These are phyloP conservation scores for Hyla sarda DNA, from an alignment of 2,113 vertebrate species.

Conservation along the genomic window DNA sequence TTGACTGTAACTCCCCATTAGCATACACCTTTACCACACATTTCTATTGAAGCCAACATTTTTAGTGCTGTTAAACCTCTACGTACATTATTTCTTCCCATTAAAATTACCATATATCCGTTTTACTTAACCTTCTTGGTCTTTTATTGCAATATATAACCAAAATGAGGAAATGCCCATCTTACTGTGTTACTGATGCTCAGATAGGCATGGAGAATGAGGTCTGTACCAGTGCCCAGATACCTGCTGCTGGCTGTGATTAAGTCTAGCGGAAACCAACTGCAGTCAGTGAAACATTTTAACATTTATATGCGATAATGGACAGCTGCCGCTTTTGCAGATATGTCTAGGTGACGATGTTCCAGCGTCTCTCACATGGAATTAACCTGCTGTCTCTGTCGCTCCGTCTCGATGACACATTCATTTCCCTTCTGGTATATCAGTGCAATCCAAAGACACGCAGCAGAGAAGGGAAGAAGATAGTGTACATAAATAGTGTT, in stretches of 20 bases:
- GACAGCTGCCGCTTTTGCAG: conserved; percentile 43
- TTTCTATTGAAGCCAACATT: neutral
- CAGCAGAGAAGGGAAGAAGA: neutral
- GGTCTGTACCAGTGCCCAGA: neutral
- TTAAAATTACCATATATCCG: neutral
- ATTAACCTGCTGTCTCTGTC: conserved; percentile 40
- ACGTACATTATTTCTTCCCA: neutral
- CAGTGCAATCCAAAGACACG: neutral
- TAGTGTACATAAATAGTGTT: neutral
- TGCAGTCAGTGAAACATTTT: conserved; percentile 29
- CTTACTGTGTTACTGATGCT: neutral
- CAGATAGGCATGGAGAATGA: conserved; percentile 37
- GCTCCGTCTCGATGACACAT: conserved; percentile 20
- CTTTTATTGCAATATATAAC: conserved; percentile 7
- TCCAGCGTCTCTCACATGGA: conserved; percentile 15
- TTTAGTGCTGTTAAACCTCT: neutral
- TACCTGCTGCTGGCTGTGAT: conserved; percentile 33
- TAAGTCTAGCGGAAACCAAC: conserved; percentile 18
- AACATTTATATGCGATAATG: conserved; percentile 33
- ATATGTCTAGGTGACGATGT: conserved; percentile 41
- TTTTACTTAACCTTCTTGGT: neutral
- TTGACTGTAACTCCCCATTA: neutral
- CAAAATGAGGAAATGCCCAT: neutral
- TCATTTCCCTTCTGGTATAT: conserved; percentile 35
- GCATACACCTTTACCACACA: neutral